A percentile compares a stretch with the other conserved stretches of the same genome.
Conservation (phyloP, 2,888 invertebrate genomes). For the Zygogramma bicolorata region DNA sequence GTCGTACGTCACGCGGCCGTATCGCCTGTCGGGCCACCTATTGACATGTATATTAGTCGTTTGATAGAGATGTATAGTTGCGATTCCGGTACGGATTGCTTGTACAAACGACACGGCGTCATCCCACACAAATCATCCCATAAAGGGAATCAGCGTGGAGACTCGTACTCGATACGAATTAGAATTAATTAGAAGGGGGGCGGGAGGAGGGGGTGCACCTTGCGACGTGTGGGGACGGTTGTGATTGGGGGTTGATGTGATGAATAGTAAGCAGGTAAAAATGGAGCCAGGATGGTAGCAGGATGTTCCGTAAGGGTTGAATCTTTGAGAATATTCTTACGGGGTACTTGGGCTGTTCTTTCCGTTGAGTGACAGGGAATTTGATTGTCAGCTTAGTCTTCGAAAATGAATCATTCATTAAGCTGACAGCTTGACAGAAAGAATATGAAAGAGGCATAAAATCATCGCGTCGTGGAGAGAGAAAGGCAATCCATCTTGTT, state of each 20-base stretch:
- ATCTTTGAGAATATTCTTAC: background rate
- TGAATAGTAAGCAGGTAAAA: constrained; percentile 7
- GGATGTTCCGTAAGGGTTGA: background rate
- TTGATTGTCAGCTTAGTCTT: no score
- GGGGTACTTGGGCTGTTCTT: no score
- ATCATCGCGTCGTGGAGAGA: no score
- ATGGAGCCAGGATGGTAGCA: no score
- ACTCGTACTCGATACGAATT: constrained; percentile 41
- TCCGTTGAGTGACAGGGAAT: no score
- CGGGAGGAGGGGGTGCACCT: constrained; percentile 20
- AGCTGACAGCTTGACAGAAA: no score
- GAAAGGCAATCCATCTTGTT: no score
- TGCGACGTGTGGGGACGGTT: constrained; percentile 7
- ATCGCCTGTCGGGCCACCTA: constrained; percentile 57
- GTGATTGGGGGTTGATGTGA: background rate
- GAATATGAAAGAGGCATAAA: no score
- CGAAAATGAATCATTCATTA: no score
- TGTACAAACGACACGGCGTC: constrained; percentile 44
- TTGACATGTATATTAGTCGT: constrained; percentile 60
- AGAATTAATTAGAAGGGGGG: constrained; percentile 37
- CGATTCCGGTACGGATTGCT: constrained; percentile 42
- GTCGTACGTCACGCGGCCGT: constrained; percentile 43
- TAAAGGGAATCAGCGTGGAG: constrained; percentile 40
- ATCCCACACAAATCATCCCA: constrained; percentile 49
- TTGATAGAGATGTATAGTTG: constrained; percentile 57